Evolutionary conservation across 2,888 invertebrate species (phyloP).

Genomic region (Podabrus alpinus): DNA sequence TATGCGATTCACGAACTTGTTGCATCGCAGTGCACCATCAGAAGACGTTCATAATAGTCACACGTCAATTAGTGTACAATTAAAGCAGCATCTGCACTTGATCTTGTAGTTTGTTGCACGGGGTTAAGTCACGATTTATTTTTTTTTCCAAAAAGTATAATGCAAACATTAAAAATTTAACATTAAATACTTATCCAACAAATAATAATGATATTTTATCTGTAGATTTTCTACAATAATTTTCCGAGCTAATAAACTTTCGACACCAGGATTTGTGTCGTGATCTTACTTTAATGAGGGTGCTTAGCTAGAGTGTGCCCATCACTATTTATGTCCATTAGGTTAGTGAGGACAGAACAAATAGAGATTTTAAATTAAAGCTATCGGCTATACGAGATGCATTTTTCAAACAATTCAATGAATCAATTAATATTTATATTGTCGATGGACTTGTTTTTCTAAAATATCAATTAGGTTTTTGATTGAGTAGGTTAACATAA

Average conservation of each 20-base stretch:
- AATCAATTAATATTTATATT: neutral
- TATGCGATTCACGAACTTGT: constrained; percentile 21
- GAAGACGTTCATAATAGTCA: constrained; percentile 29
- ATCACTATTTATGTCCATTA: neutral
- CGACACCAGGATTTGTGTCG: neutral
- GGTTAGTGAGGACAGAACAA: neutral
- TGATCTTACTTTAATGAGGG: neutral
- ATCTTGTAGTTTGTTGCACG: constrained; percentile 8
- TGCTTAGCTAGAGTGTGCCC: neutral
- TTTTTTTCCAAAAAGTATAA: neutral
- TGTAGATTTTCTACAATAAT: neutral
- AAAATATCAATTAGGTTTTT: neutral
- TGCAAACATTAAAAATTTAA: neutral
- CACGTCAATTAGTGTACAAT: constrained; percentile 34
- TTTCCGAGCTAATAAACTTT: neutral
- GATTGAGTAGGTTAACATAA: neutral
- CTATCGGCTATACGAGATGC: neutral
- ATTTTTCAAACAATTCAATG: neutral
- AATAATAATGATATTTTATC: neutral
- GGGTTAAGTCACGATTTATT: constrained; percentile 15
- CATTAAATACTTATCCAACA: too few relatives aligned
- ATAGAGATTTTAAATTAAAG: neutral
- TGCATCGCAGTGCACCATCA: constrained; percentile 16
- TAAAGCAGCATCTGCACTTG: constrained; percentile 26
- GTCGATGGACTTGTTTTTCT: neutral